These are phyloP conservation scores for Diorhabda sublineata DNA, from an alignment of 1,140 invertebrate genomes.

Conservation along the genomic window DNA sequence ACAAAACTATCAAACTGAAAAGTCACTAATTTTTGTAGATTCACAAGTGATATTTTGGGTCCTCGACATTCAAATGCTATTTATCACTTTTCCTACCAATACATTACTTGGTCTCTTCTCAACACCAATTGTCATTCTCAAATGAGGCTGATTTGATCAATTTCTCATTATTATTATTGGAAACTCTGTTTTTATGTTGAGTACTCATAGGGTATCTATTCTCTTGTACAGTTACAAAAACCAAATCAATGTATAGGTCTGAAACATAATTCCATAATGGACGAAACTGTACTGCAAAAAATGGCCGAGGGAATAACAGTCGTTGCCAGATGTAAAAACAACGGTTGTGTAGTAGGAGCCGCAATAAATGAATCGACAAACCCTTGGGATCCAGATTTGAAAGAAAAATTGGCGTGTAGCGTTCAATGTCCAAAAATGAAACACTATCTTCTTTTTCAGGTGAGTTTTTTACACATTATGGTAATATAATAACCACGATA, in stretches of 20 bases:
- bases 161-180: too few species aligned
- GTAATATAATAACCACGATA: too few species aligned
- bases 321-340: slow-evolving; percentile 45
- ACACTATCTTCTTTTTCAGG: slow-evolving; percentile 46
- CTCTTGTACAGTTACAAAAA: too few species aligned
- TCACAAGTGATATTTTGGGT: too few species aligned
- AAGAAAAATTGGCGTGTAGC: slow-evolving; percentile 39
- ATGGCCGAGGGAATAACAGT: slow-evolving; percentile 42
- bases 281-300: slow-evolving; percentile 34
- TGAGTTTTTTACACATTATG: not conserved
- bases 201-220: too few species aligned
- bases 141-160: too few species aligned
- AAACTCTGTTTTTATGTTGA: too few species aligned
- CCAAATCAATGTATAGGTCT: not conserved
- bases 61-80: too few species aligned
- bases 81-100: not conserved
- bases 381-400: slow-evolving; percentile 39
- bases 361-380: slow-evolving; percentile 44
- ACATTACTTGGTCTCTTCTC: too few species aligned
- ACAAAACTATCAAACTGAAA: too few species aligned
- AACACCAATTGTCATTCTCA: too few species aligned
- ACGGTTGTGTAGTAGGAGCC: slow-evolving; percentile 46
- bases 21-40: too few species aligned
- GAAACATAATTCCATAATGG: slow-evolving; percentile 23
- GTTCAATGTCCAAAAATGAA: slow-evolving; percentile 32